phyloP scores from a whole-genome alignment of 1,140 invertebrate species.

The Coelopa frigida region DNA sequence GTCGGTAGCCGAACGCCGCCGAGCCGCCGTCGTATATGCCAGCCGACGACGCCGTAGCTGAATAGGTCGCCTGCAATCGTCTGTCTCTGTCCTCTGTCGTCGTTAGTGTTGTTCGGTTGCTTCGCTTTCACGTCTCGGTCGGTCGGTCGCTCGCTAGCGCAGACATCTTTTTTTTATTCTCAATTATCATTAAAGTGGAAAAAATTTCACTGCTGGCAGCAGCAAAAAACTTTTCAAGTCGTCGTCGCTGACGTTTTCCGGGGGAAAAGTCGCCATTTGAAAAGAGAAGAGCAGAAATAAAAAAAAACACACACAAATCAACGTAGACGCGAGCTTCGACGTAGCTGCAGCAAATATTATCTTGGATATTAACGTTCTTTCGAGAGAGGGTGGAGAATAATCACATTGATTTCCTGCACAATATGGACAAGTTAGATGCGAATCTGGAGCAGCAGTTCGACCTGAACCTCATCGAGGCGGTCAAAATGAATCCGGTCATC shows the following conservation, averaged over 20 bases:
- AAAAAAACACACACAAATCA: slow-evolving; percentile 7
- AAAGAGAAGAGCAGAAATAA: slow-evolving; percentile 1
- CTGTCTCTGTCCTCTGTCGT: slow-evolving; percentile 7
- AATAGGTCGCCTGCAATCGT: slow-evolving; percentile 4
- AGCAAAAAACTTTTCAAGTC: slow-evolving; percentile 34
- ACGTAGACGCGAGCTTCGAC: slow-evolving; percentile 1
- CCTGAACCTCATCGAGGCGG: slow-evolving; percentile 40
- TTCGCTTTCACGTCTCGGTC: slow-evolving; percentile 8
- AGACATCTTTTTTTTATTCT: slow-evolving; percentile 7
- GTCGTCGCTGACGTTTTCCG: slow-evolving; percentile 28
- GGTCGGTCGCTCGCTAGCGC: not conserved
- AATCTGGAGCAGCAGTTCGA: slow-evolving; percentile 42
- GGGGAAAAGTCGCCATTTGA: slow-evolving; percentile 22
- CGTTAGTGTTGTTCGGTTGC: slow-evolving; percentile 7
- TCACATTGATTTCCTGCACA: slow-evolving; percentile 7
- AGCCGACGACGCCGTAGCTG: not conserved
- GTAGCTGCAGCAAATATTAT: not conserved
- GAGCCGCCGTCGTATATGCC: slow-evolving; percentile 8
- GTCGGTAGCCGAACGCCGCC: no score
- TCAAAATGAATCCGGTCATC: slow-evolving; percentile 42
- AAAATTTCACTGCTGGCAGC: slow-evolving; percentile 32
- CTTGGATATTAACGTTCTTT: no score
- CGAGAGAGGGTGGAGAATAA: slow-evolving; percentile 39
- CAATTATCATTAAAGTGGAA: slow-evolving; percentile 9
- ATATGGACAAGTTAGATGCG: slow-evolving; percentile 34